phyloP scores from a whole-genome alignment of 2,113 vertebrate genomes.

The Mesembrinibis cayennensis region DNA sequence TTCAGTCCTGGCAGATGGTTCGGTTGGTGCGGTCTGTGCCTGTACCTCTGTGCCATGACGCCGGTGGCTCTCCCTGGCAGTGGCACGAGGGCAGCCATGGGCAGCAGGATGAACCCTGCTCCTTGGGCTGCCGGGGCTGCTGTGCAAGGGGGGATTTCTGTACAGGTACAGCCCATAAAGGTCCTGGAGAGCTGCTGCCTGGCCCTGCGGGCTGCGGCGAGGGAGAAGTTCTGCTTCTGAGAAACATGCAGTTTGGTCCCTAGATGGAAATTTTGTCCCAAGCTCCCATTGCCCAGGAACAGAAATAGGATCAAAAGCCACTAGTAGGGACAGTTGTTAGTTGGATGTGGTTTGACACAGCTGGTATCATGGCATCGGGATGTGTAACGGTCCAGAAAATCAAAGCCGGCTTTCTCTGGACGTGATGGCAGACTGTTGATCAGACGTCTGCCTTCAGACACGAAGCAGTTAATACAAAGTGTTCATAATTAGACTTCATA shows the following conservation, averaged over 20 bases:
- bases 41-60: not conserved
- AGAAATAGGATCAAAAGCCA: not conserved
- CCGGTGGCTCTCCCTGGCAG: conserved; percentile 8
- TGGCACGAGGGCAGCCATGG: not conserved
- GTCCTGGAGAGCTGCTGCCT: not conserved
- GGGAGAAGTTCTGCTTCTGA: not conserved
- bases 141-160: not conserved
- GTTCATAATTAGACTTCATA: conserved; percentile 54
- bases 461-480: conserved; percentile 54
- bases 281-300: not conserved
- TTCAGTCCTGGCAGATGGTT: conserved; percentile 16
- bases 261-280: not conserved
- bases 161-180: not conserved
- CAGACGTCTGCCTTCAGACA: not conserved
- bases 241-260: not conserved
- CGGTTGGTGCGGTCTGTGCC: not conserved
- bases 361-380: accelerated
- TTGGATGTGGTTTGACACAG: not conserved
- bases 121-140: not conserved
- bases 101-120: not conserved
- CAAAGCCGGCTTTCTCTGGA: not conserved
- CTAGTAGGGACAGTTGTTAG: not conserved
- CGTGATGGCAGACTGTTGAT: not conserved
- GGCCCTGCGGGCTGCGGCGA: accelerated
- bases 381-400: not conserved